phyloP scores from a whole-genome alignment of 2,888 invertebrate species.

The Lutraria lutraria region DNA sequence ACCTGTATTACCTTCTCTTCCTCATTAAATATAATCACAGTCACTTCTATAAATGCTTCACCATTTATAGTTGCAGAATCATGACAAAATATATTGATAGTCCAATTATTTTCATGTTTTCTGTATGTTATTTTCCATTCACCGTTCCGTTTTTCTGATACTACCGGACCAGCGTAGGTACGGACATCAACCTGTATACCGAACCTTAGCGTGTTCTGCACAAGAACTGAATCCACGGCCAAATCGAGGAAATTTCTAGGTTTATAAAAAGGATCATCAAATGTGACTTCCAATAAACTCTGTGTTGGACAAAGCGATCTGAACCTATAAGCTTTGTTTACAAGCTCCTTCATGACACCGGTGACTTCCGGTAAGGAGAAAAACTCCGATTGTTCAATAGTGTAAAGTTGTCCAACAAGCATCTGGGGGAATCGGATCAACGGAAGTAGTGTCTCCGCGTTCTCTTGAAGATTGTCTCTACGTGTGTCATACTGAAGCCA shows the following conservation, averaged over 20 bases:
- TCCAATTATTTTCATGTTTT: slow-evolving; percentile 84
- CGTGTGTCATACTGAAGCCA: slow-evolving; percentile 83
- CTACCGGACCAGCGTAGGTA: slow-evolving; percentile 85
- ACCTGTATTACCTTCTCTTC: slow-evolving; percentile 85
- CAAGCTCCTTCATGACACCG: slow-evolving; percentile 77
- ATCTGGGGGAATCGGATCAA: slow-evolving; percentile 86
- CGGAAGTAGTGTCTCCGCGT: slow-evolving; percentile 81
- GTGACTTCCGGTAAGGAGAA: slow-evolving; percentile 69
- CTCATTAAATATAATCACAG: slow-evolving; percentile 83
- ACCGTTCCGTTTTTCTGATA: slow-evolving; percentile 81
- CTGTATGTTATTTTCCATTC: slow-evolving; percentile 87
- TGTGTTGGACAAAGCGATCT: slow-evolving; percentile 85
- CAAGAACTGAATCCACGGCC: slow-evolving; percentile 85
- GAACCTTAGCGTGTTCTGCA: slow-evolving; percentile 86
- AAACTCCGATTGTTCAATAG: slow-evolving; percentile 80
- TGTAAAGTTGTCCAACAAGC: slow-evolving; percentile 83
- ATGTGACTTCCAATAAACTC: slow-evolving; percentile 78
- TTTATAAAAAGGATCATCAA: slow-evolving; percentile 82
- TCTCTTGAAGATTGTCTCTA: slow-evolving; percentile 64
- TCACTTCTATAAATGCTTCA: slow-evolving; percentile 84
- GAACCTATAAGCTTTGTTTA: slow-evolving; percentile 86
- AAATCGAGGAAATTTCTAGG: slow-evolving; percentile 85
- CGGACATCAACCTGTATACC: slow-evolving; percentile 86
- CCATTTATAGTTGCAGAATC: slow-evolving; percentile 84
- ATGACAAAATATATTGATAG: slow-evolving; percentile 85